Base-by-base conservation (phyloP, 2,797 vertebrate species). In the Heliangelus exortis region DNA sequence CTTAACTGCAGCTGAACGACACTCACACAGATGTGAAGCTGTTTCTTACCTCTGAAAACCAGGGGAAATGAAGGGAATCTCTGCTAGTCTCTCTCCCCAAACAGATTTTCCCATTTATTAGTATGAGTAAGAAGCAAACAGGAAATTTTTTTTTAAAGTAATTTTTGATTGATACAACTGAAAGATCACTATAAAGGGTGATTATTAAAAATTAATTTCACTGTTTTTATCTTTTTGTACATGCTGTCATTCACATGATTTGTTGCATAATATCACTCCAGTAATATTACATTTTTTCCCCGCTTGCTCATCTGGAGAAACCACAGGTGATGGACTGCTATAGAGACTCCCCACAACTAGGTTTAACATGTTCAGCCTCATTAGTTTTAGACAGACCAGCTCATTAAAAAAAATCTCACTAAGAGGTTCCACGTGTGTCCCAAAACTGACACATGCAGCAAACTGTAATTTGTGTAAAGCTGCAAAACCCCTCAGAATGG, bases 181-280 rank as follows among this genome's bases (percentile, higher is more conserved):
- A 76, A 69, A 67, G 72, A 80, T 73, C 43, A 45, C 39, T 76
- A 73, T 72, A 93, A 91, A 66, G 57, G 19, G 15, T 48, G 17
- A 85, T 74, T 79, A 90, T 73, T 84, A 89, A 87, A 94, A 83
- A 68, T 29, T 4, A 73, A 76, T 94, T 91, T 73, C 50, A 74
- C 36, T 53, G 18, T 45, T 83, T 12, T 2, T 80, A 50, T 50
- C 4, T 65, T 88, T 93, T 94, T 83, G 54, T 41, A 58, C 33
- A 59, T 62, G n/a, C 69, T 39, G 45, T 50, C 47, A 65, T 50
- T 82, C 34, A 66, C 9, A 19, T 66, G 43, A 90, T 89, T 72
- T 86, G 50, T 71, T 69, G 57, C 41, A 54, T 80, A 89, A 61
- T 47, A 50, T 19, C 11, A 41, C 69, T 69, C 54, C 29, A 51